Evolutionary conservation across 2,888 invertebrate species (phyloP).

Genomic region (Amiota minor): DNA sequence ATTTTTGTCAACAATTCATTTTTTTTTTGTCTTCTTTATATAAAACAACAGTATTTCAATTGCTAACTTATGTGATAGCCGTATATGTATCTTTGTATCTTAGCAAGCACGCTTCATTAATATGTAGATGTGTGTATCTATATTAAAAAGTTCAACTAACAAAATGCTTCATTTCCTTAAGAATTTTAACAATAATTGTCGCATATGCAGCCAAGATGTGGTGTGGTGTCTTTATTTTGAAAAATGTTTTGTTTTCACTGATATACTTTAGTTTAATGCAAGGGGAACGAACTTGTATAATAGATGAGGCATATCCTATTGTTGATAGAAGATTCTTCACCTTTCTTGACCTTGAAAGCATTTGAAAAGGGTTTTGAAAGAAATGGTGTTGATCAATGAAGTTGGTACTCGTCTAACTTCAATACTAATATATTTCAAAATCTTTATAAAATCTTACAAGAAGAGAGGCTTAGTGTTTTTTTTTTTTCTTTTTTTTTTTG

Average conservation of each 20-base stretch:
- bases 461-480: too few relatives aligned
- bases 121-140: conserved; percentile 19
- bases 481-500: too few relatives aligned
- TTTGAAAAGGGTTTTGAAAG: conserved; percentile 28
- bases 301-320: conserved; percentile 42
- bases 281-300: conserved; percentile 25
- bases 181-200: conserved; percentile 52
- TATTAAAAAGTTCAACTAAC: conserved; percentile 64
- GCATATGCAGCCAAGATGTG: neutral
- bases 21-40: conserved; percentile 43
- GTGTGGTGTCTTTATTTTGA: conserved; percentile 55
- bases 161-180: conserved; percentile 64
- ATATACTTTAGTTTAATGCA: conserved; percentile 28
- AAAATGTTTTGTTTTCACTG: conserved; percentile 49
- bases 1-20: conserved; percentile 64
- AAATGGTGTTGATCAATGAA: neutral
- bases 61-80: conserved; percentile 36
- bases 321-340: conserved; percentile 59
- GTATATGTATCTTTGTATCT: neutral
- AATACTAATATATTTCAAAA: too few relatives aligned
- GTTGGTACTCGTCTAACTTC: too few relatives aligned
- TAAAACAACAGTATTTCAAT: conserved; percentile 44
- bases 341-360: conserved; percentile 60
- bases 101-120: conserved; percentile 30
- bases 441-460: too few relatives aligned